Conservation (phyloP, 2,888 invertebrate species). For the Macrostomum cliftonense region DNA sequence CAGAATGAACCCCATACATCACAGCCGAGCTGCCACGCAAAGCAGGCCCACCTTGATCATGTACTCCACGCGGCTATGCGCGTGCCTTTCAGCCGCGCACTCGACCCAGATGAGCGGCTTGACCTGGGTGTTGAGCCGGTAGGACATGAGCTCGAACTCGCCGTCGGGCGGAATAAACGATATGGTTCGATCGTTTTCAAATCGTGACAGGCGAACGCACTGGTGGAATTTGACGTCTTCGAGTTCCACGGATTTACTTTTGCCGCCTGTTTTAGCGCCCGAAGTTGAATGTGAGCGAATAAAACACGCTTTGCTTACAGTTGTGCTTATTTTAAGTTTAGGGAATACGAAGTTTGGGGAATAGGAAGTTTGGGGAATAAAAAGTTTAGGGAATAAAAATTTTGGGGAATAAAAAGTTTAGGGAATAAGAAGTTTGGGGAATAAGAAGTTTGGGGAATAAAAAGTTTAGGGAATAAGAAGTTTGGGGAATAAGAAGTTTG, state of each 20-base stretch:
- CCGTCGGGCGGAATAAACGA: conserved; percentile 97
- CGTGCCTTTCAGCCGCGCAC: conserved; percentile 87
- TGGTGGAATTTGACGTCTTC: conserved; percentile 98
- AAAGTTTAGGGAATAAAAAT: not conserved
- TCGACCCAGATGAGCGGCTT: conserved; percentile 98
- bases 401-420: not conserved
- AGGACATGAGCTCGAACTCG: conserved; percentile 96
- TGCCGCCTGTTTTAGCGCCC: conserved; percentile 62
- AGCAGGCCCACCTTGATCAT: conserved; percentile 76
- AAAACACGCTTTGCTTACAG: too few species aligned
- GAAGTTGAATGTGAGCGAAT: too few species aligned
- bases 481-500: too few species aligned
- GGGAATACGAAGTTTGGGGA: not conserved
- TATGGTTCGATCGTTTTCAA: conserved; percentile 92
- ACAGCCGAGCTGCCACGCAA: too few species aligned
- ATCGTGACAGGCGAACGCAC: conserved; percentile 81
- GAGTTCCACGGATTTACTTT: conserved; percentile 87
- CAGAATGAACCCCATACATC: too few species aligned
- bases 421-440: not conserved
- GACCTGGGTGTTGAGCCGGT: conserved; percentile 72
- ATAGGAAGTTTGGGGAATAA: not conserved
- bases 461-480: not conserved
- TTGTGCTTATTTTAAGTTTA: not conserved
- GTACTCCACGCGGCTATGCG: conserved; percentile 87
- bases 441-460: not conserved